phyloP scores from a whole-genome alignment of 1,140 invertebrate species.

The Sinonovacula constricta region DNA sequence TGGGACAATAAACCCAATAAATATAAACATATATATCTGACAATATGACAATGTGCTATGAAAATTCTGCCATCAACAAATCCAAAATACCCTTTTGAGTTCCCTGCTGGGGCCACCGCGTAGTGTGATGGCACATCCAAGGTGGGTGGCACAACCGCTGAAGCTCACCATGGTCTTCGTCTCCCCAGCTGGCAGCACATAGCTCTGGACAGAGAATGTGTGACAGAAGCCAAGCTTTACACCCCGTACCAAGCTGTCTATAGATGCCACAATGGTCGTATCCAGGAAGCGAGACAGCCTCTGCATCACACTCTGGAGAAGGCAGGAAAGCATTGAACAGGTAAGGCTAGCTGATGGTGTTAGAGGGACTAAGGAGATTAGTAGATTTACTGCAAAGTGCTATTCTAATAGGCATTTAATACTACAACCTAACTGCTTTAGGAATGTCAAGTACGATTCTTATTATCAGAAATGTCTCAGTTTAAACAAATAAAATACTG shows the following conservation, averaged over 20 bases:
- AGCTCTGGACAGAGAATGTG: constrained; percentile 89
- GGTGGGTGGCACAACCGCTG: constrained; percentile 91
- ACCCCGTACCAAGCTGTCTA: constrained; percentile 91
- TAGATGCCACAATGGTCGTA: constrained; percentile 92
- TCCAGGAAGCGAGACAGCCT: constrained; percentile 89
- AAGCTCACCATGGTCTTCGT: constrained; percentile 95
- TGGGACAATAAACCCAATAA: no score
- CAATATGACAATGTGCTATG: no score
- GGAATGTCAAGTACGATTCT: no score
- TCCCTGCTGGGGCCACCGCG: constrained; percentile 88
- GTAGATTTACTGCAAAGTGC: no score
- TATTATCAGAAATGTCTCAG: no score
- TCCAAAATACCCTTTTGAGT: constrained; percentile 81
- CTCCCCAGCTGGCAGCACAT: constrained; percentile 80
- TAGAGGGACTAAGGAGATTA: neutral
- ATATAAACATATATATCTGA: no score
- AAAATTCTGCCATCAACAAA: no score
- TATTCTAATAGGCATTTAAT: no score
- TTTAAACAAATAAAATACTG: no score
- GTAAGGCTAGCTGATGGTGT: neutral
- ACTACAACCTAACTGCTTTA: no score
- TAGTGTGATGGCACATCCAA: constrained; percentile 94
- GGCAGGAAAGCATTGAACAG: neutral
- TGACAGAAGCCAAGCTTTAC: constrained; percentile 91
- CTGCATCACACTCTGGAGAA: constrained; percentile 85